Conservation (phyloP, 2,797 vertebrate genomes). For the Manis javanica region DNA sequence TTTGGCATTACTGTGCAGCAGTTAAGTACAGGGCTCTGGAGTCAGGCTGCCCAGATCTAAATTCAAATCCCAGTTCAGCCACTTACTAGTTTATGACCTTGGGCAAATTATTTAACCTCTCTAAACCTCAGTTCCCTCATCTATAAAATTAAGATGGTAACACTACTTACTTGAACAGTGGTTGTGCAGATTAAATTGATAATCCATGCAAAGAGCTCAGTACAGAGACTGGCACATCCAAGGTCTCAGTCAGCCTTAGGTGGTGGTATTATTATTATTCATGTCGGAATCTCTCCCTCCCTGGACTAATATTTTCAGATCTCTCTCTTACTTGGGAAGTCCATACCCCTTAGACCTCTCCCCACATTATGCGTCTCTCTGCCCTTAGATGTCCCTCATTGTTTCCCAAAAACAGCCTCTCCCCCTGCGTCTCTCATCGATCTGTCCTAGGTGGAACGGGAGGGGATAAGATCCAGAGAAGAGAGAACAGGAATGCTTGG, state of each 20-base stretch:
- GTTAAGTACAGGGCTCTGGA: conserved; percentile 68
- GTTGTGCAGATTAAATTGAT: conserved; percentile 69
- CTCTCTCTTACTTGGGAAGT: neutral
- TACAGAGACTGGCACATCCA: conserved; percentile 54
- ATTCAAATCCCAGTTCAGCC: conserved; percentile 76
- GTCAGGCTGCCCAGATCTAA: conserved; percentile 73
- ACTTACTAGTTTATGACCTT: conserved; percentile 79
- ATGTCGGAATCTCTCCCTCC: neutral
- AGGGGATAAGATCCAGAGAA: neutral
- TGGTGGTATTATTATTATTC: neutral
- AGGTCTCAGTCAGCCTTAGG: conserved; percentile 20
- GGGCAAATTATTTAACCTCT: conserved; percentile 73
- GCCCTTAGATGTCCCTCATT: conserved; percentile 37
- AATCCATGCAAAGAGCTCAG: conserved; percentile 55
- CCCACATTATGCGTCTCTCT: neutral
- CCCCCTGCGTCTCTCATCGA: neutral
- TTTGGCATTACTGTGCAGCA: conserved; percentile 60
- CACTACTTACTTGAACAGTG: conserved; percentile 49
- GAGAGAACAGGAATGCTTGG: neutral
- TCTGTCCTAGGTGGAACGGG: neutral
- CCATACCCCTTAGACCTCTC: neutral
- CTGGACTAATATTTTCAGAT: neutral
- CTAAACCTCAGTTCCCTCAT: conserved; percentile 68
- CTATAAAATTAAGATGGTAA: conserved; percentile 74
- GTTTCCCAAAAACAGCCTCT: conserved; percentile 16